A percentile compares a stretch with the other conserved stretches of the same genome.
Conservation (phyloP, 2,888 invertebrate genomes). For the Acrocera orbiculus region DNA sequence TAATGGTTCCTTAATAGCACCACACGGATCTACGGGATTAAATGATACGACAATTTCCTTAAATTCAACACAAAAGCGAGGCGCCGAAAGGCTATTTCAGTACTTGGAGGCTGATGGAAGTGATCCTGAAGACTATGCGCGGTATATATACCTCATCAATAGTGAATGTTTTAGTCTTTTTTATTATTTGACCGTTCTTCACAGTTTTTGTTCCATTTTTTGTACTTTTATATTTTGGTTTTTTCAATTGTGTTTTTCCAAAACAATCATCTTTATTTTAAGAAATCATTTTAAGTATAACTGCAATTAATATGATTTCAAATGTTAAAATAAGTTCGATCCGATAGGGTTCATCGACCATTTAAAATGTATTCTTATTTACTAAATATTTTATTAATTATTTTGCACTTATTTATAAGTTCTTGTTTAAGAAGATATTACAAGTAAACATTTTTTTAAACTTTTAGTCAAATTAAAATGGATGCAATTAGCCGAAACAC, state of each 20-base stretch:
- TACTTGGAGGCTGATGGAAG: constrained; percentile 61
- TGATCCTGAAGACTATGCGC: constrained; percentile 37
- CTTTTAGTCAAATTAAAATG: constrained; percentile 30
- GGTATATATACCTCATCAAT: constrained; percentile 24
- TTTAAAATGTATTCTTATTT: not conserved
- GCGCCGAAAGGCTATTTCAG: constrained; percentile 51
- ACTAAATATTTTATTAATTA: not conserved
- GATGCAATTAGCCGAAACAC: constrained; percentile 33
- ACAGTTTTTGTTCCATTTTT: no score
- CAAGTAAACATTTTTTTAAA: not conserved
- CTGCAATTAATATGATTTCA: no score
- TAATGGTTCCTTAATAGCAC: constrained; percentile 30
- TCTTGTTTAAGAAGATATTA: not conserved
- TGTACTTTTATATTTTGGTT: no score
- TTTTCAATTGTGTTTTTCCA: not conserved
- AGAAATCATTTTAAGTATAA: no score
- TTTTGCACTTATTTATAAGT: not conserved
- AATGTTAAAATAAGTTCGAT: no score
- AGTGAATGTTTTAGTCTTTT: no score
- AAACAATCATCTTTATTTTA: no score
- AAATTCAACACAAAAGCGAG: constrained; percentile 34
- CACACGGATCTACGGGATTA: constrained; percentile 16
- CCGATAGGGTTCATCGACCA: no score
- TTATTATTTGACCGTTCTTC: no score
- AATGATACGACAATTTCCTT: constrained; percentile 6